Percentiles rank a stretch among this genome's conserved stretches.
Conservation (phyloP, 1,140 invertebrate genomes). For the Zaprionus nigranus region DNA sequence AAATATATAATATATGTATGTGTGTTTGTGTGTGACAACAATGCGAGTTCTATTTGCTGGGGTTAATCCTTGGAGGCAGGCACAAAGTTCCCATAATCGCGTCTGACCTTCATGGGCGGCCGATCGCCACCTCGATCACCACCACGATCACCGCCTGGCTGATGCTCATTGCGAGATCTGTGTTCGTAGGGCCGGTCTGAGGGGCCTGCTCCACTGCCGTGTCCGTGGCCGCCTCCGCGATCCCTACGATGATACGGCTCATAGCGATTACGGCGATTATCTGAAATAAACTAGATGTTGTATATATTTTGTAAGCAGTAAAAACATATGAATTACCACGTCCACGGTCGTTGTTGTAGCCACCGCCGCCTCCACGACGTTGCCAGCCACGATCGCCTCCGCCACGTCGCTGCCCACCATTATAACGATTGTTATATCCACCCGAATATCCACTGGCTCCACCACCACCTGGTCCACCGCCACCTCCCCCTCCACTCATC, state of each 20-base stretch:
- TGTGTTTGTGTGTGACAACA: slow-evolving; percentile 32
- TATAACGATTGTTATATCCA: slow-evolving; percentile 59
- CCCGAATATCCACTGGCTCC: slow-evolving; percentile 22
- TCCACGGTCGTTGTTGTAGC: slow-evolving; percentile 43
- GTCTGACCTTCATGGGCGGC: slow-evolving; percentile 66
- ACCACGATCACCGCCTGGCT: neutral
- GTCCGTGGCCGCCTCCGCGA: slow-evolving; percentile 1
- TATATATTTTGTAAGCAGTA: neutral
- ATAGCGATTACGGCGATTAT: slow-evolving; percentile 55
- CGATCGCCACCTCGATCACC: too few species aligned
- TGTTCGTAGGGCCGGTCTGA: slow-evolving; percentile 41
- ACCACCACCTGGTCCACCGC: slow-evolving; percentile 32
- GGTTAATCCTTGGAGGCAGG: slow-evolving; percentile 68
- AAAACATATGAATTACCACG: neutral
- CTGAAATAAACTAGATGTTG: slow-evolving; percentile 12
- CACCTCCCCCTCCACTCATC: slow-evolving; percentile 63
- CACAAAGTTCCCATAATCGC: slow-evolving; percentile 81
- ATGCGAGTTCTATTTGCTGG: neutral
- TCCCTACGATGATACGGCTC: slow-evolving; percentile 38
- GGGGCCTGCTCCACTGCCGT: neutral
- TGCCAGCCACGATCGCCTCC: slow-evolving; percentile 65
- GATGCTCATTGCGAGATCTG: slow-evolving; percentile 29
- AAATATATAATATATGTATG: slow-evolving; percentile 28
- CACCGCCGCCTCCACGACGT: slow-evolving; percentile 43
- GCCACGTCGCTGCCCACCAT: slow-evolving; percentile 55